A percentile compares a stretch with the other conserved stretches of the same genome.
phyloP scores from a whole-genome alignment of 2,888 invertebrate genomes.

The Iselma pallidipennis region DNA sequence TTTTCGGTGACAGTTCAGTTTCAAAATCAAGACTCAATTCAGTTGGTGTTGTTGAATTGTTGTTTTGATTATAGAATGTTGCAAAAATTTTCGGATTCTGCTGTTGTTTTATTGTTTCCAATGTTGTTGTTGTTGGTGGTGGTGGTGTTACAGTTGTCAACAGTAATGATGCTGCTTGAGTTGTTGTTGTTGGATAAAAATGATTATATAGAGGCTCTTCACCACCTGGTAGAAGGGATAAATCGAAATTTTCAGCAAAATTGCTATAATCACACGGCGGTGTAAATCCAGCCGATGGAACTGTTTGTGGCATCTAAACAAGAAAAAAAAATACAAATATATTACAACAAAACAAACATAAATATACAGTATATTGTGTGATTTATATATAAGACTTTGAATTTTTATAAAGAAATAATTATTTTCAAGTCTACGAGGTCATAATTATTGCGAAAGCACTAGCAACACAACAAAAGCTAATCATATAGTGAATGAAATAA shows the following conservation, averaged over 20 bases:
- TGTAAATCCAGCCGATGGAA: conserved; percentile 76
- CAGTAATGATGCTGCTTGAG: neutral
- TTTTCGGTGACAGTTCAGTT: conserved; percentile 52
- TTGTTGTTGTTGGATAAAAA: neutral
- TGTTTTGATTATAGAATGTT: conserved; percentile 39
- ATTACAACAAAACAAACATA: neutral
- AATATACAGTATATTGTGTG: too few species aligned
- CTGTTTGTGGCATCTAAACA: conserved; percentile 85
- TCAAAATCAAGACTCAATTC: conserved; percentile 50
- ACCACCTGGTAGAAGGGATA: conserved; percentile 70
- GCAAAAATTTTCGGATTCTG: conserved; percentile 47
- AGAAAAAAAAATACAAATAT: conserved; percentile 41
- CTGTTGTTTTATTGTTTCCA: conserved; percentile 39
- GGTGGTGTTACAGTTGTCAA: conserved; percentile 57
- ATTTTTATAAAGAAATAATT: too few species aligned
- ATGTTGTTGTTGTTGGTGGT: conserved; percentile 35
- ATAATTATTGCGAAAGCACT: too few species aligned
- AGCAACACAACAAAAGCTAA: too few species aligned
- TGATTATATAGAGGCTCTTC: conserved; percentile 55
- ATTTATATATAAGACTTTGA: too few species aligned
- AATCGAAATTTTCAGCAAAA: conserved; percentile 69
- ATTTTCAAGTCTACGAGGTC: too few species aligned
- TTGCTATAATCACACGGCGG: conserved; percentile 69
- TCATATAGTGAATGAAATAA: too few species aligned
- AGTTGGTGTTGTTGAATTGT: conserved; percentile 40